Percentiles rank a stretch among this genome's conserved stretches.
Evolutionary conservation across 2,113 vertebrate genomes (phyloP).

Genomic region (Hemibagrus wyckioides): DNA sequence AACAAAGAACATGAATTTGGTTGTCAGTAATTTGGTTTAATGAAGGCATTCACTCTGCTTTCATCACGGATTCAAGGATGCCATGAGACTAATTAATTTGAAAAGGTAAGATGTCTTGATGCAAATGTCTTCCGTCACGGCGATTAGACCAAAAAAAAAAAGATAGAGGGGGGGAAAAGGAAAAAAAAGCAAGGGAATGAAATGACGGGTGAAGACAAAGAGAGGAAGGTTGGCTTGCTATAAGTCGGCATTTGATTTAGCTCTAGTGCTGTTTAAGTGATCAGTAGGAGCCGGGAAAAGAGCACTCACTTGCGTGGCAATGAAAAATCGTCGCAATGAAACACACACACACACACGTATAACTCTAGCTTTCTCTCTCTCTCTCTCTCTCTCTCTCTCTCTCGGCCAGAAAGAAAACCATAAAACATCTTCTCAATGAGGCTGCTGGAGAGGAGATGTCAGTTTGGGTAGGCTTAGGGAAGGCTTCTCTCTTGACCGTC

Average conservation of each 20-base stretch:
- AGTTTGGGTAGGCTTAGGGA: constrained; percentile 36
- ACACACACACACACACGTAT: not conserved
- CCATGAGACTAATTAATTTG: constrained; percentile 50
- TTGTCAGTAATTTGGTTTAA: constrained; percentile 52
- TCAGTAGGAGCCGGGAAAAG: constrained; percentile 39
- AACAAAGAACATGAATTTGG: constrained; percentile 38
- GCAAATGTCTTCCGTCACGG: constrained; percentile 46
- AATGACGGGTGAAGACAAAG: constrained; percentile 3
- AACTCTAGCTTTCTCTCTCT: constrained; percentile 18
- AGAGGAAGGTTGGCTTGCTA: constrained; percentile 28
- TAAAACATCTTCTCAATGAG: constrained; percentile 52
- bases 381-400: constrained; percentile 34
- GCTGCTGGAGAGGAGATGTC: constrained; percentile 42
- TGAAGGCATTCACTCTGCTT: constrained; percentile 44
- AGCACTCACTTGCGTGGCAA: constrained; percentile 42
- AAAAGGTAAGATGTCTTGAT: constrained; percentile 51
- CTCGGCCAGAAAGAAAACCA: constrained; percentile 33
- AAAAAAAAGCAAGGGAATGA: not conserved
- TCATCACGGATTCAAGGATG: constrained; percentile 45
- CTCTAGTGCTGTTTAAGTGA: constrained; percentile 40
- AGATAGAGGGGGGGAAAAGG: not conserved
- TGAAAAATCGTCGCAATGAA: too few species aligned
- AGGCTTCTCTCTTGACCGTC: constrained; percentile 18
- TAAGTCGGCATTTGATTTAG: constrained; percentile 33
- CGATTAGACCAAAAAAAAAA: constrained; percentile 24